Evolutionary conservation across 2,113 vertebrate genomes (phyloP).

Genomic region (Apaloderma vittatum): DNA sequence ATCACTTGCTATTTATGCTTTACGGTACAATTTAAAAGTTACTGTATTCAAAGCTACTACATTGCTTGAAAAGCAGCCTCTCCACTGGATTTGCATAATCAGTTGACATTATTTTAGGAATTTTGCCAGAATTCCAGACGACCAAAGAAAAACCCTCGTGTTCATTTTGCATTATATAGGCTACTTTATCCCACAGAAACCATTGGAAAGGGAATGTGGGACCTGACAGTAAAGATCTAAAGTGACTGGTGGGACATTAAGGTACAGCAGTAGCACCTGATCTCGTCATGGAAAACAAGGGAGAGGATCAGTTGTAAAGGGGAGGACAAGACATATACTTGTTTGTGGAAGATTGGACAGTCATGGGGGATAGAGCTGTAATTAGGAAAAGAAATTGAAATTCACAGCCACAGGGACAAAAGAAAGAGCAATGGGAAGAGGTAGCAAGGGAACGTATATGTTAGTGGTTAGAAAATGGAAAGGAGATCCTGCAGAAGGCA

Average conservation of each 20-base stretch:
- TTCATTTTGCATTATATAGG: not conserved
- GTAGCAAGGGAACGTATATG: not conserved
- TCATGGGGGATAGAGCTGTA: accelerated
- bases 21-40: not conserved
- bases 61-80: not conserved
- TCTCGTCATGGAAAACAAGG: not conserved
- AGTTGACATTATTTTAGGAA: not conserved
- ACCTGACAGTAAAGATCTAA: not conserved
- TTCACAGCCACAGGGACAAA: not conserved
- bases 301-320: not conserved
- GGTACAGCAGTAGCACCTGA: not conserved
- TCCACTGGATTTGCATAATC: not conserved
- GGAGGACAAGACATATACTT: not conserved
- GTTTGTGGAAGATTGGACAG: not conserved
- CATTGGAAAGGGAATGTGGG: not conserved
- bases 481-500: not conserved
- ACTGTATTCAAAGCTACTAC: not conserved
- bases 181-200: not conserved
- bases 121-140: not conserved
- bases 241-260: not conserved
- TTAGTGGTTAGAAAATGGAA: not conserved
- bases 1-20: not conserved
- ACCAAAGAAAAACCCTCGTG: not conserved
- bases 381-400: not conserved
- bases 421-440: not conserved